Evolutionary conservation across 2,888 invertebrate genomes (phyloP), one percentile per base, ranked within the genome.

Genomic region (Cantharis lateralis): DNA sequence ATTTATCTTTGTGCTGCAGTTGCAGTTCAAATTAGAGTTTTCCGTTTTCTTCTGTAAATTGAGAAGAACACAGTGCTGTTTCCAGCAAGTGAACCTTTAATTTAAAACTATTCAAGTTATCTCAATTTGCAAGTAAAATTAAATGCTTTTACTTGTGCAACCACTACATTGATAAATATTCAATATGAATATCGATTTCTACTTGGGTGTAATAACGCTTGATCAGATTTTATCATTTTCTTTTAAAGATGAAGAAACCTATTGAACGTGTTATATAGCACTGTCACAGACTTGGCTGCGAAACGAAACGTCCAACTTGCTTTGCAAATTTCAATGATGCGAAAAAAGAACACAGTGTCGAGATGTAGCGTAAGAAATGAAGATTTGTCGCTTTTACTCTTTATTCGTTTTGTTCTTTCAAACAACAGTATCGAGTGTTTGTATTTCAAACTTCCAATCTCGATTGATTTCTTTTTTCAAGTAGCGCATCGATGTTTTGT

Each of bases 371-470:
- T 66, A 72, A 73, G 72, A 73, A 76, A 72, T 68, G 72, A 69
- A 72, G 28, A 26, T 70, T 64, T 26, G 32, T 61, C 70, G 69
- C 48, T 48, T 66, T 64, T 77, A 62, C 73, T 73, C 70, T 73
- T 77, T 77, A 73, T 73, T n/a, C 68, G 18, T 77, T 72, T 77
- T 62, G 72, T 16, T 20, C 10, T 48, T 68, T 66, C 68, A 70
- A 70, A 74, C 71, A 73, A 71, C 68, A 70, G 32, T 69, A 64
- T 70, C 70, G 32, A 71, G 74, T 74, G 71, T 74, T 77, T 74
- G 73, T 74, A 71, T 74, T 77, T 76, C 32, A 71, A 74, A 77
- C 66, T 77, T 77, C 64, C 77, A 77, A 77, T 77, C 77, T 77
- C 70, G 73, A 77, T 77, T 77, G 28, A 73, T 76, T 76, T 61